These are phyloP conservation scores for Camponotus vicinus DNA, from an alignment of 1,140 invertebrate genomes.

Conservation along the genomic window DNA sequence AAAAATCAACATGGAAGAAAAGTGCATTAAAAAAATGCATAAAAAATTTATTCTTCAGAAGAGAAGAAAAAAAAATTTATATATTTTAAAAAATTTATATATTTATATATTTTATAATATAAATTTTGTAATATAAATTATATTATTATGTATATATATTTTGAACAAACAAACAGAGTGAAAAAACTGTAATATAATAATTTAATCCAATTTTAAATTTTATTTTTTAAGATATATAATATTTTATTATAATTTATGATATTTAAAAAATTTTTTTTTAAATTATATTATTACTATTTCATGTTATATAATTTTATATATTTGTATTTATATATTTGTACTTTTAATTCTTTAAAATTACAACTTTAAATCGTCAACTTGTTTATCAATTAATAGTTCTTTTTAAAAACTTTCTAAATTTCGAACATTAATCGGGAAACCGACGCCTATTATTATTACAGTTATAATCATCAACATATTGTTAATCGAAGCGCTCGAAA, in stretches of 20 bases:
- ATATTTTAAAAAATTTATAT: too few relatives aligned
- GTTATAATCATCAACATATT: conserved; percentile 19
- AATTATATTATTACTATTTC: not conserved
- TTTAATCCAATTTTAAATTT: not conserved
- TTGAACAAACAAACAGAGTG: not conserved
- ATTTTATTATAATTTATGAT: not conserved
- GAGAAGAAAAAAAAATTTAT: not conserved
- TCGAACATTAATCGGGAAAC: not conserved
- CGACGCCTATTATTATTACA: not conserved
- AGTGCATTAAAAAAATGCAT: too few relatives aligned
- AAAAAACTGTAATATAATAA: too few relatives aligned
- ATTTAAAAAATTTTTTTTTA: not conserved
- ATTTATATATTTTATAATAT: too few relatives aligned
- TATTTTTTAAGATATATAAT: not conserved
- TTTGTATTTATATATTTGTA: too few relatives aligned
- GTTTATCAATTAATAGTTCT: not conserved
- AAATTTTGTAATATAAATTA: too few relatives aligned
- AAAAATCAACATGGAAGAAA: not conserved
- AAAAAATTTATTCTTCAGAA: not conserved
- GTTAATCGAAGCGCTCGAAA: not conserved
- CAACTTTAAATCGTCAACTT: not conserved
- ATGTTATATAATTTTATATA: not conserved
- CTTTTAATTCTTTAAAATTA: not conserved
- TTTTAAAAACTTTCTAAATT: not conserved
- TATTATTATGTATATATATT: not conserved